Base-by-base conservation (phyloP, 2,797 vertebrate genomes). In the Myripristis murdjan region DNA sequence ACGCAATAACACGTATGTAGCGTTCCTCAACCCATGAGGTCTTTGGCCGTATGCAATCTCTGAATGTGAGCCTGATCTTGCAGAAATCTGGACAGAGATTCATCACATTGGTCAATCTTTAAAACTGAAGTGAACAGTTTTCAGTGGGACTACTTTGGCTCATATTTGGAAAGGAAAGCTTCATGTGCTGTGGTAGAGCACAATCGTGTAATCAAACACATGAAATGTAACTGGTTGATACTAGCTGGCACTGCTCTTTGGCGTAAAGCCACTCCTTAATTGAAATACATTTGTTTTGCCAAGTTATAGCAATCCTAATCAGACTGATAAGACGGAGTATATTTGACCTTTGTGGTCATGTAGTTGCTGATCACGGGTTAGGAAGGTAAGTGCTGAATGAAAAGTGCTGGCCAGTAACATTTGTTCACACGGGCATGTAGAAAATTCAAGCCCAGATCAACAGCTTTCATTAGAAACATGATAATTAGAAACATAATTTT, bases 221-320 rank as follows among this genome's bases (percentile, higher is more conserved):
- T 48, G 14, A 79, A 58, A 51, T 79, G 62, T 62, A 70, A 82
- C 78, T 61, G 59, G 64, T 49, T 57, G 9, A 71, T 39, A 20
- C 7, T 63, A 33, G 16, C 16, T 15, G 41, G 55, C 20, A 31
- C 52, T 16, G 24, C 39, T 39, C 15, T 44, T 4, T 31, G 15
- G 46, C 9, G n/a, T n/a, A 61, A 69, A 63, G 44, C 69, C 33
- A 5, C 12, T 58, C 52, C 63, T 35, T 35, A 47, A 15, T 28
- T 43, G 6, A 57, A 70, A 69, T 16, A 12, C 15, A 8, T 46
- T 37, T 20, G 20, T 44, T 55, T 71, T 20, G 24, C 26, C 48
- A 39, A 7, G 8, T 20, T 51, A 65, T 5, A 8, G 35, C 2
- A 23, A 52, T 12, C 33, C 18, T 64, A 60, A 16, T 20, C 41